Base-by-base conservation (phyloP, 2,888 invertebrate genomes). In the Apodemia mormo region DNA sequence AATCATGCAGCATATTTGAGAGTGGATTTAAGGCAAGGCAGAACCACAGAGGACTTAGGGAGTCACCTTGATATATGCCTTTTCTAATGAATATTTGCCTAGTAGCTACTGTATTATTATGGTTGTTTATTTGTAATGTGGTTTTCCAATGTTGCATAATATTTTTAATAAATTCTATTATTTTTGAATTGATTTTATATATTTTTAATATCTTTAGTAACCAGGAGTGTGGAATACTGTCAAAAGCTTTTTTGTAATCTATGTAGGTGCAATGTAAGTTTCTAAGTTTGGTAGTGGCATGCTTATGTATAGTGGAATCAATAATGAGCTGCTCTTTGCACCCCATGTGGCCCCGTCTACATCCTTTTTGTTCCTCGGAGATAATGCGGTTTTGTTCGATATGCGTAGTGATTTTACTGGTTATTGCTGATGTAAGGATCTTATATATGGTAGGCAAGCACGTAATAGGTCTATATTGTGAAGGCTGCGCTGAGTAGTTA, bases 401-500 rank as follows among this genome's bases (percentile, higher is more conserved):
- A 29, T 72, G 72, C 49, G 45, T 29, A 54, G 45, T 70, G 12
- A 72, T 72, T 72, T 70, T 72, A n/a, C 1, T 2, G 9, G 74
- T 65, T 1, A 76, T 74, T 56, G 66, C 45, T 10, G 73, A 61
- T 45, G 74, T 75, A 1, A 75, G 22, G 2, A 77, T 64, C 73
- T 76, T 76, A 54, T 77, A 75, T 30, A 75, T 70, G 0, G 77
- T 76, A 7, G 73, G 77, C n/a, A 77, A 37, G 66, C 77, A 76
- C 2, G 77, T 77, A 12, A 77, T 76, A 22, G 76, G 76, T 61
- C 76, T 45, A 14, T 75, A 76, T 71, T 75, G 73, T 0, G 74
- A 71, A 49, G 74, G 68, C 81, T 22, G 45, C 10, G n/a, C 8
- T 58, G 52, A 43, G 14, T 71, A 9, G 3, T 52, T 68, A 12